phyloP scores from a whole-genome alignment of 2,888 invertebrate species.

The Orchestes rusci region DNA sequence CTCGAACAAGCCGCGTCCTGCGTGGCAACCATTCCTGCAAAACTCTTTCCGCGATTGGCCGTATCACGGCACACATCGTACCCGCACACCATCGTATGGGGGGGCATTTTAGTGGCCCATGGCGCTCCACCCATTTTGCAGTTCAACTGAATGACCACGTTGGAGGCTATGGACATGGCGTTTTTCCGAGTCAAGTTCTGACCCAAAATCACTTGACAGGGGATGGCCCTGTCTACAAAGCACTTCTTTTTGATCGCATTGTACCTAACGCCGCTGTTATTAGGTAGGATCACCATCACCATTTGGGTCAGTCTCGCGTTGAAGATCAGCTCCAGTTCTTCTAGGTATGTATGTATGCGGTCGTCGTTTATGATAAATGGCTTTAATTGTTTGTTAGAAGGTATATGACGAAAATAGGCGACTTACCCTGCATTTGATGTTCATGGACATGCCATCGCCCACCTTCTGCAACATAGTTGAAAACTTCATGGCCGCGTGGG shows the following conservation, averaged over 20 bases:
- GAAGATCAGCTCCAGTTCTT: constrained; percentile 52
- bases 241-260: constrained; percentile 83
- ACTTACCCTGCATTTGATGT: neutral
- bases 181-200: constrained; percentile 55
- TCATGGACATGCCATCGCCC: constrained; percentile 35
- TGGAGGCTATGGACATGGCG: constrained; percentile 77
- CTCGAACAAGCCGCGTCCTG: constrained; percentile 51
- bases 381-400: no score
- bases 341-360: constrained; percentile 51
- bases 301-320: constrained; percentile 52
- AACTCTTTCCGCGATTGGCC: constrained; percentile 53
- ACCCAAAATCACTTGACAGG: constrained; percentile 54
- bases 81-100: constrained; percentile 75
- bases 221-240: constrained; percentile 65
- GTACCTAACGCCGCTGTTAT: constrained; percentile 68
- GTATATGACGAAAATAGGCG: no score
- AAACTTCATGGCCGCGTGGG: constrained; percentile 43
- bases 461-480: constrained; percentile 41
- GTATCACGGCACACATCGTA: constrained; percentile 87
- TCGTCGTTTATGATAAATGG: constrained; percentile 46
- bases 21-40: constrained; percentile 75
- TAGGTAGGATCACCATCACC: constrained; percentile 59
- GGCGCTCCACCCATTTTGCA: constrained; percentile 90
- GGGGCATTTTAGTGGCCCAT: constrained; percentile 32
- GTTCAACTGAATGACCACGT: constrained; percentile 86